These are phyloP conservation scores for Eupsilia transversa DNA, from an alignment of 2,888 invertebrate genomes.

Conservation along the genomic window DNA sequence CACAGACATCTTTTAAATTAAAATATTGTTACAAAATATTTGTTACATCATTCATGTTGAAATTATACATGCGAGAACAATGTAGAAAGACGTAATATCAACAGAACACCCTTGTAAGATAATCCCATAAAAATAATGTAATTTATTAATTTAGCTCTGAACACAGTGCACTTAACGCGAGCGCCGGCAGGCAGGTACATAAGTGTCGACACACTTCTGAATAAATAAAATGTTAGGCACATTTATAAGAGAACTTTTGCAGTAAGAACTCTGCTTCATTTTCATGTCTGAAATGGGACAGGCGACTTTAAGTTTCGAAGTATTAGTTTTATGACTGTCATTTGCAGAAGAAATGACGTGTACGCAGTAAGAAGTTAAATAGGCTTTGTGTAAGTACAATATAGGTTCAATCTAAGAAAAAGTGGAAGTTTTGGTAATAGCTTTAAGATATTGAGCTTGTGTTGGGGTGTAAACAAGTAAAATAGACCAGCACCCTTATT, in stretches of 20 bases:
- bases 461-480: background rate
- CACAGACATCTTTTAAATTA: too few relatives aligned
- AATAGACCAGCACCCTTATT: too few relatives aligned
- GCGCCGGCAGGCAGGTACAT: slow-evolving; percentile 29
- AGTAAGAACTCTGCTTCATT: slow-evolving; percentile 54
- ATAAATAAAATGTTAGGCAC: slow-evolving; percentile 55
- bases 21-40: too few relatives aligned
- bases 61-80: too few relatives aligned
- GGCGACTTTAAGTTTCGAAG: slow-evolving; percentile 53
- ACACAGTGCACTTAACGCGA: slow-evolving; percentile 47
- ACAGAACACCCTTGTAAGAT: slow-evolving; percentile 8
- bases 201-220: slow-evolving; percentile 54
- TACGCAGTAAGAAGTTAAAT: background rate
- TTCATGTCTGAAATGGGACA: slow-evolving; percentile 52
- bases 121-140: slow-evolving; percentile 35
- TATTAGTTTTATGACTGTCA: slow-evolving; percentile 47
- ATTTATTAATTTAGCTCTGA: slow-evolving; percentile 47
- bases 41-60: too few relatives aligned
- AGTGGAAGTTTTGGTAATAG: background rate
- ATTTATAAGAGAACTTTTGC: slow-evolving; percentile 55
- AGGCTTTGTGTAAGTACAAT: background rate
- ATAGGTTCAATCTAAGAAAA: background rate
- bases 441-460: background rate
- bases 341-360: slow-evolving; percentile 34
- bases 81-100: too few relatives aligned